Conservation (phyloP, 2,888 invertebrate species). For the Philopedon plagiatum region DNA sequence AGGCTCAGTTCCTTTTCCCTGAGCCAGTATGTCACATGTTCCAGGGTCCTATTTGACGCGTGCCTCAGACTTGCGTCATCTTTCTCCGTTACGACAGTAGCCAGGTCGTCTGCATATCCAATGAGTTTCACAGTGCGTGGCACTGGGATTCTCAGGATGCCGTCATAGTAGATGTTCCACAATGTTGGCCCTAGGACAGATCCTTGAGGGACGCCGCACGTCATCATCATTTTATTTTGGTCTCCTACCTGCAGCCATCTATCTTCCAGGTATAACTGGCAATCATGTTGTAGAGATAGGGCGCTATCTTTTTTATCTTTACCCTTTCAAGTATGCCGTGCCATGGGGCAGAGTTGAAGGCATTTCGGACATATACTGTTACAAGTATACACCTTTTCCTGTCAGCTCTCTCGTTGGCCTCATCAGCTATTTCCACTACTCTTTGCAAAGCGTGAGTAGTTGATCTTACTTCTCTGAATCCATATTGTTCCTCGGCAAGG, state of each 20-base stretch:
- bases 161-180: conserved; percentile 44
- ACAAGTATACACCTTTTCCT: conserved; percentile 30
- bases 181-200: conserved; percentile 47
- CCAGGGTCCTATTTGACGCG: background rate
- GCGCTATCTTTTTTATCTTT: conserved; percentile 5
- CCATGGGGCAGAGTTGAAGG: conserved; percentile 47
- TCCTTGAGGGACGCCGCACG: too few species aligned
- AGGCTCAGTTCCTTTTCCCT: conserved; percentile 21
- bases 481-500: conserved; percentile 21
- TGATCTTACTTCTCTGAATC: conserved; percentile 25
- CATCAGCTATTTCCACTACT: background rate
- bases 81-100: conserved; percentile 21
- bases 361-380: conserved; percentile 47
- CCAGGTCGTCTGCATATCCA: conserved; percentile 48
- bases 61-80: background rate
- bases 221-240: too few species aligned
- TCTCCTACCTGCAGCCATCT: too few species aligned
- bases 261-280: background rate
- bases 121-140: too few species aligned
- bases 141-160: conserved; percentile 44
- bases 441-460: too few species aligned
- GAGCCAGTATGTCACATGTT: background rate
- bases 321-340: conserved; percentile 26
- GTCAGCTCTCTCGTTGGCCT: background rate
- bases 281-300: background rate